phyloP scores from a whole-genome alignment of 2,113 vertebrate species.

The Tympanuchus pallidicinctus region DNA sequence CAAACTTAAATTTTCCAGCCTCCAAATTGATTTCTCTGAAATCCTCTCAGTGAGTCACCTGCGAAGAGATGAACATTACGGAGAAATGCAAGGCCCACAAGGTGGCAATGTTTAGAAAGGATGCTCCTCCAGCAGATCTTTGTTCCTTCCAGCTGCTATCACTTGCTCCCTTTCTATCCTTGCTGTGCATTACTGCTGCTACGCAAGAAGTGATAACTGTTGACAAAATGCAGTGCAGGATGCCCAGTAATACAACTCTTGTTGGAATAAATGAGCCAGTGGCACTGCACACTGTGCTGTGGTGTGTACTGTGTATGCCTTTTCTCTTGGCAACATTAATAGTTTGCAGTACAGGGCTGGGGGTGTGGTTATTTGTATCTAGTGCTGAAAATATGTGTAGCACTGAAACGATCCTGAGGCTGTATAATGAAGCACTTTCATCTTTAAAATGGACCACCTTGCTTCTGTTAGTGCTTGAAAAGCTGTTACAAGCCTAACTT shows the following conservation, averaged over 20 bases:
- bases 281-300: fast-evolving
- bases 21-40: not conserved
- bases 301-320: not conserved
- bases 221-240: not conserved
- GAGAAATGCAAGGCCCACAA: constrained; percentile 71
- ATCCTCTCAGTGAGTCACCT: not conserved
- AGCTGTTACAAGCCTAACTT: not conserved
- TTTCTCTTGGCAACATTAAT: not conserved
- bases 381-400: not conserved
- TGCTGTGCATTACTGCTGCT: not conserved
- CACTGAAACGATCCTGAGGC: not conserved
- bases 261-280: fast-evolving
- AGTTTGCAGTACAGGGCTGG: not conserved
- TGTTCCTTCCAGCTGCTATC: not conserved
- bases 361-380: not conserved
- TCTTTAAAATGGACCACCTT: not conserved
- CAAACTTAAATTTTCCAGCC: not conserved
- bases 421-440: not conserved
- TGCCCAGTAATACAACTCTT: not conserved
- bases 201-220: not conserved
- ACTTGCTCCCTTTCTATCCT: not conserved
- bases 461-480: not conserved
- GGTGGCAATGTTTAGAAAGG: constrained; percentile 80
- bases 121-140: not conserved
- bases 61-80: constrained; percentile 5